Conservation (phyloP, 2,797 vertebrate genomes). For the Gymnothorax reevesii region DNA sequence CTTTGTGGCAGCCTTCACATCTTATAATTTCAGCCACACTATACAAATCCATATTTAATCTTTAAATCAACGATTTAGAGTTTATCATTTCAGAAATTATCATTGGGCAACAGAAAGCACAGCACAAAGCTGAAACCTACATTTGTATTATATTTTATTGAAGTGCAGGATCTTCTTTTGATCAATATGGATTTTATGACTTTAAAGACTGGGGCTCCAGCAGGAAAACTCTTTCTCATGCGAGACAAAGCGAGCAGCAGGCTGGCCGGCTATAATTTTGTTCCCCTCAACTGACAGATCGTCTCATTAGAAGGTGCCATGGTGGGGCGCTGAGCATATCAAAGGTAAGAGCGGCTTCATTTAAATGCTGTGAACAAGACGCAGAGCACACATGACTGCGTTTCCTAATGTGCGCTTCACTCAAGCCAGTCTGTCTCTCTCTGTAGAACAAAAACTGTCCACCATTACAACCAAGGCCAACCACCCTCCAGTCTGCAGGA, state of each 20-base stretch:
- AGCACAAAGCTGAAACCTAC: neutral
- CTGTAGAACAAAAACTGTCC: conserved; percentile 4
- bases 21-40: neutral
- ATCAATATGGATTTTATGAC: conserved; percentile 27
- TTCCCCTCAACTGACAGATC: conserved; percentile 42
- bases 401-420: conserved; percentile 52
- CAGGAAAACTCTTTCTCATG: conserved; percentile 36
- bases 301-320: conserved; percentile 48
- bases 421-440: conserved; percentile 32
- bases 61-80: neutral
- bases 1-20: neutral
- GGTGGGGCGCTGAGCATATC: conserved; percentile 28
- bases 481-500: conserved; percentile 5
- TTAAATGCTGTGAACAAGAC: conserved; percentile 43
- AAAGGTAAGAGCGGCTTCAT: conserved; percentile 33
- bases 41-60: neutral
- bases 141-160: conserved; percentile 15
- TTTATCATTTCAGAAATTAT: neutral
- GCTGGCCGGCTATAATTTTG: conserved; percentile 38
- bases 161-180: conserved; percentile 23
- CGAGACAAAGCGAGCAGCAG: conserved; percentile 29
- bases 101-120: neutral
- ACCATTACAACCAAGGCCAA: conserved; percentile 15
- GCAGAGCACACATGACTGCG: conserved; percentile 41
- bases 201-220: conserved; percentile 40